phyloP scores from a whole-genome alignment of 2,113 vertebrate species.

The Ceuthmochares aereus region DNA sequence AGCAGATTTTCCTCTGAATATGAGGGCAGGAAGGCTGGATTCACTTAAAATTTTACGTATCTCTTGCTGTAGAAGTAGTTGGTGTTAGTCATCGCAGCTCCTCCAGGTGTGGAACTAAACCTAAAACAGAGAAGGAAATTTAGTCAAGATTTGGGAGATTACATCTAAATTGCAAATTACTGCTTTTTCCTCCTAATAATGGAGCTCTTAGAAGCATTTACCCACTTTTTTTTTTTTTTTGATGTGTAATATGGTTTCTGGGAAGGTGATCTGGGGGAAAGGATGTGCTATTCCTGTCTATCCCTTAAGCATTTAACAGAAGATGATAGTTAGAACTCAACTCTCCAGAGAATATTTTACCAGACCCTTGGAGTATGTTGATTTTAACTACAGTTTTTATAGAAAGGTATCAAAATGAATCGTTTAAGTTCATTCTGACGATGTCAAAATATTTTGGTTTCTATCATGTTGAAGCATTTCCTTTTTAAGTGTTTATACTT shows the following conservation, averaged over 20 bases:
- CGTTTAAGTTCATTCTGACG: not conserved
- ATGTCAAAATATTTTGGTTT: not conserved
- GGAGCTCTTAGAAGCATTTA: not conserved
- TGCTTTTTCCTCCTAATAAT: not conserved
- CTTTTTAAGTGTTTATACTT: not conserved
- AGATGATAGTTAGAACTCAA: not conserved
- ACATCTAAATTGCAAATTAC: not conserved
- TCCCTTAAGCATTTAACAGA: not conserved
- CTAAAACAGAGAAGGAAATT: constrained; percentile 15
- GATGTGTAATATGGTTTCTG: not conserved
- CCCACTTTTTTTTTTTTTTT: not conserved
- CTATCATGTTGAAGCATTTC: not conserved
- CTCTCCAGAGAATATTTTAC: not conserved
- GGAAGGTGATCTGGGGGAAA: not conserved
- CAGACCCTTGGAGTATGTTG: not conserved
- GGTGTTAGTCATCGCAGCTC: constrained; percentile 37
- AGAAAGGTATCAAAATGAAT: not conserved
- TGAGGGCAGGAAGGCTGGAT: not conserved
- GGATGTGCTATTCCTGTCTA: not conserved
- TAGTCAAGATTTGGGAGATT: not conserved
- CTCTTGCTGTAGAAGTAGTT: constrained; percentile 39
- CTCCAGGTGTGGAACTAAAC: constrained; percentile 42
- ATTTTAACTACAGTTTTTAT: not conserved
- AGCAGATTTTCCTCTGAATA: not conserved
- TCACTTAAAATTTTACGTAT: constrained; percentile 42